phyloP scores from a whole-genome alignment of 2,888 invertebrate species.

The Apodemia zela region DNA sequence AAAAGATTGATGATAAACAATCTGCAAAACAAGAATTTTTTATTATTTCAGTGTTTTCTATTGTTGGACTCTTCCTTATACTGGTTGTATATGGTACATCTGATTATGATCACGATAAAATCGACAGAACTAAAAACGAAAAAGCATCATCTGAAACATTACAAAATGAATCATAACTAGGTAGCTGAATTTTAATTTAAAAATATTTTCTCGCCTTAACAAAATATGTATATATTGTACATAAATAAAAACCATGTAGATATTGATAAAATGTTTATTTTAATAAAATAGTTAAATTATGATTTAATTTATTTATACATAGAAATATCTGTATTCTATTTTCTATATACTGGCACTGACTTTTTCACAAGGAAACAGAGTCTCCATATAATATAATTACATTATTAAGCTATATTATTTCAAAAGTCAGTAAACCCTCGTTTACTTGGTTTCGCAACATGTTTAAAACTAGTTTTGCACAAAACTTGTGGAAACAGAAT shows the following conservation, averaged over 20 bases:
- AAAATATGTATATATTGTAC: conserved; percentile 51
- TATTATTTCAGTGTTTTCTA: conserved; percentile 42
- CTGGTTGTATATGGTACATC: conserved; percentile 45
- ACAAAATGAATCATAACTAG: conserved; percentile 1
- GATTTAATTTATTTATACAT: conserved; percentile 24
- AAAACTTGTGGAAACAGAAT: too few relatives aligned
- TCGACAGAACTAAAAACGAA: conserved; percentile 22
- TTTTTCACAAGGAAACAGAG: not conserved
- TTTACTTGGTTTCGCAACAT: too few relatives aligned
- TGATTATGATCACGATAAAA: conserved; percentile 49
- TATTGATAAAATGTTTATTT: conserved; percentile 4
- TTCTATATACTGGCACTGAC: not conserved
- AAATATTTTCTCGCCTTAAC: not conserved
- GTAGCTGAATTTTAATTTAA: not conserved
- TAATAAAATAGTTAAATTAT: conserved; percentile 25
- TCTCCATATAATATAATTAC: not conserved
- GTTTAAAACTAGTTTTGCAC: too few relatives aligned
- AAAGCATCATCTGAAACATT: not conserved
- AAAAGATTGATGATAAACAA: conserved; percentile 31
- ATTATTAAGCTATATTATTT: too few relatives aligned
- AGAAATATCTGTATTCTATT: not conserved
- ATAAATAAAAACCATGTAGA: conserved; percentile 24
- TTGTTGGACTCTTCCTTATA: conserved; percentile 44
- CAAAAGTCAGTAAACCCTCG: too few relatives aligned
- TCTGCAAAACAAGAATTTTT: conserved; percentile 47